Base-by-base conservation (phyloP, 2,113 vertebrate genomes). In the Chauna torquata region DNA sequence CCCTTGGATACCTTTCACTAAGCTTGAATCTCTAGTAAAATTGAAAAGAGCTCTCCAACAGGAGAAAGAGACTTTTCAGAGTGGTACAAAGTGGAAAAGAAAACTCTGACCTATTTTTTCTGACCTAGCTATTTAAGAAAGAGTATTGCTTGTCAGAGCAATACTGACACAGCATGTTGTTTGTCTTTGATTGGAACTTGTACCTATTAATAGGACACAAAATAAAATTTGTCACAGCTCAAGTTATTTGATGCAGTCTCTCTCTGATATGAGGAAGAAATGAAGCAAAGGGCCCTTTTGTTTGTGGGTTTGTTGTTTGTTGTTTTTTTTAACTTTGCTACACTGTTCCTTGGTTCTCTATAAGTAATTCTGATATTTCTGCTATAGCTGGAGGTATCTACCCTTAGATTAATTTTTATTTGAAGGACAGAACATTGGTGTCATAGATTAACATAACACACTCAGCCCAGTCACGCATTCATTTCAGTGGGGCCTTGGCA, bases 81-180 rank as follows among this genome's bases (percentile, higher is more conserved):
- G 11, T 12, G 28, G 16, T 70, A 36, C 45, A 84, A 59, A n/a
- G 42, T 82, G 19, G 18, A 66, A 92, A 75, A 88, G 62, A 88
- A 92, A 92, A 34, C 18, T 79, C 65, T 91, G 72, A 86, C 80
- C 94, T 91, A 75, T 76, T 94, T 96, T 91, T 47, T 84, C 42
- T 90, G 88, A 86, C 88, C 88, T 65, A 89, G 47, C 81, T 84
- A 68, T 86, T 86, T 84, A 68, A 74, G 62, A 69, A 93, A 65
- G 32, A 64, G 30, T 78, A 44, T 47, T 75, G 18, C 69, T 92
- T 79, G 59, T 82, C 55, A 64, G 32, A 82, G 45, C 20, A n/a
- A 9, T 50, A 75, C 57, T 1, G 2, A 50, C 86, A 68, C 64
- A 94, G 83, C n/a, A 75, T 71, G 86, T 49, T 75, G 45, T 78